These are phyloP conservation scores for Pachydiplax longipennis DNA, from an alignment of 2,888 invertebrate species.

Conservation along the genomic window DNA sequence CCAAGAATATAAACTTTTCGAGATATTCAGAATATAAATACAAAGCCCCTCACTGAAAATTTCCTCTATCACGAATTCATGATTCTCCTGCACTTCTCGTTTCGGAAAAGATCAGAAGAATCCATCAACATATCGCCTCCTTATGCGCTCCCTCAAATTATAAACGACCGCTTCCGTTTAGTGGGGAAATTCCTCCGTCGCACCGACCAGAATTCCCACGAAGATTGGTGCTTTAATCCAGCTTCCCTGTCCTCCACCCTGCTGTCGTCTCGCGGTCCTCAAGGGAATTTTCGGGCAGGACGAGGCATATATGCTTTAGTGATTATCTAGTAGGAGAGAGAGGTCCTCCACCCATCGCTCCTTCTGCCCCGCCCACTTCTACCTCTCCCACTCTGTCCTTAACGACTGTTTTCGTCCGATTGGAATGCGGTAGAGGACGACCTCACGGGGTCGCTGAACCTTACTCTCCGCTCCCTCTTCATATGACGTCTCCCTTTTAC, in stretches of 20 bases:
- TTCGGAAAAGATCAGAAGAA: no score
- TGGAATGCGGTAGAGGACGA: slow-evolving; percentile 42
- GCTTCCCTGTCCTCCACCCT: not conserved
- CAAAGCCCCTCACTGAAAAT: no score
- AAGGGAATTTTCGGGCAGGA: not conserved
- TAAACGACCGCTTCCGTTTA: no score
- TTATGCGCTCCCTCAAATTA: no score
- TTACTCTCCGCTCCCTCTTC: not conserved
- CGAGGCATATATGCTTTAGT: not conserved
- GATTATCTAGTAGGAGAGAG: not conserved
- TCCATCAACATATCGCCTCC: no score
- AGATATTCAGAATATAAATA: no score
- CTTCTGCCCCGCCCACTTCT: not conserved
- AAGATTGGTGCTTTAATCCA: no score
- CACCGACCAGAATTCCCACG: no score
- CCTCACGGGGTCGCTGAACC: slow-evolving; percentile 38
- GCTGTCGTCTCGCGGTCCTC: not conserved
- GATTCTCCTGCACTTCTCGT: no score
- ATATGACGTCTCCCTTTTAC: not conserved
- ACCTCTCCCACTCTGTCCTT: not conserved
- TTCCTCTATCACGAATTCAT: no score
- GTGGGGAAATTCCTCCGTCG: no score
- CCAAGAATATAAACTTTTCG: no score
- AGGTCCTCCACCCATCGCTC: not conserved
- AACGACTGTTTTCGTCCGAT: slow-evolving; percentile 34